Conservation (phyloP, 2,113 vertebrate genomes). For the Turdus rufiventris region DNA sequence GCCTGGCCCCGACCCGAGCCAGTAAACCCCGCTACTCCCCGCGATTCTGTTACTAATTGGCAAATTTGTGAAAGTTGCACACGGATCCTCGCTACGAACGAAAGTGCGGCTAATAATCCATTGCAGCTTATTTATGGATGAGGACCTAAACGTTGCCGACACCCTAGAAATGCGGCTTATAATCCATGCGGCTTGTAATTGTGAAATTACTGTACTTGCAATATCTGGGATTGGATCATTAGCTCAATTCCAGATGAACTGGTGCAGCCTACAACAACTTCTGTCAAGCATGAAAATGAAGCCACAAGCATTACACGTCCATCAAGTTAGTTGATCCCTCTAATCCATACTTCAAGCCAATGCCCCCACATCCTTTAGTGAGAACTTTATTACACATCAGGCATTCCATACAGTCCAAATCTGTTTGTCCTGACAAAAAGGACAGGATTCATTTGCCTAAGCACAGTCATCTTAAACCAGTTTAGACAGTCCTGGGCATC, state of each 20-base stretch:
- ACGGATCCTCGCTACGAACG: too few relatives aligned
- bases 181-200: too few relatives aligned
- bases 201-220: too few relatives aligned
- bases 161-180: too few relatives aligned
- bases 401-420: not conserved
- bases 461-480: not conserved
- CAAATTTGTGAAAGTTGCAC: too few relatives aligned
- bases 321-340: conserved; percentile 6
- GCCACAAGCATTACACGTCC: not conserved
- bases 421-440: conserved; percentile 7
- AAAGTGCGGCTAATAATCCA: too few relatives aligned
- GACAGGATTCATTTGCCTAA: not conserved
- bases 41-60: too few relatives aligned
- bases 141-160: too few relatives aligned
- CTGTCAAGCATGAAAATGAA: conserved; percentile 16
- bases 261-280: not conserved
- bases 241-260: not conserved
- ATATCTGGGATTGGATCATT: not conserved
- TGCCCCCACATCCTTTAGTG: not conserved
- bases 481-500: not conserved
- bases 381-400: not conserved
- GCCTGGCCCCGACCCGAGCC: too few relatives aligned
- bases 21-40: too few relatives aligned
- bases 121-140: too few relatives aligned
- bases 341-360: conserved; percentile 29